Evolutionary conservation across 2,113 vertebrate genomes (phyloP).

Genomic region (Saimiri boliviensis): DNA sequence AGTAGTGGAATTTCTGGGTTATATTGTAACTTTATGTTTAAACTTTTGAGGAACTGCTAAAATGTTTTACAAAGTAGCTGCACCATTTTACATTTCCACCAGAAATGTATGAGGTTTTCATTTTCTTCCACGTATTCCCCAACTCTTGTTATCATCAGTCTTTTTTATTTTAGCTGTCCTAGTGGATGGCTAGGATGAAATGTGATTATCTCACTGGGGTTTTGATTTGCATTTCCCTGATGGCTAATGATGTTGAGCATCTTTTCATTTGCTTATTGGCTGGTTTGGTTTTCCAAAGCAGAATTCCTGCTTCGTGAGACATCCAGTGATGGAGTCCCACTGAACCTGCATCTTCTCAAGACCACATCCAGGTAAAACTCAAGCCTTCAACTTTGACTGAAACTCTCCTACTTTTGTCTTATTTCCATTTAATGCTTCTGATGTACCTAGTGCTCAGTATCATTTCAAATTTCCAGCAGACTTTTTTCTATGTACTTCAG

Average conservation of each 20-base stretch:
- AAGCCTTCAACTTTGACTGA: not conserved
- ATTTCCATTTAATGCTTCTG: not conserved
- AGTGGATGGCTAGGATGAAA: not conserved
- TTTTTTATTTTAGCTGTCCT: not conserved
- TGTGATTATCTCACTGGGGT: not conserved
- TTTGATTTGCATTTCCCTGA: not conserved
- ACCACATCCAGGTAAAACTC: not conserved
- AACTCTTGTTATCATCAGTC: not conserved
- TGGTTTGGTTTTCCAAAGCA: not conserved
- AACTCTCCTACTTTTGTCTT: not conserved
- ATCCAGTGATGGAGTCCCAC: not conserved
- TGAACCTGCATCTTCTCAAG: not conserved
- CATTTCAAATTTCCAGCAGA: not conserved
- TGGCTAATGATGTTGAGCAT: not conserved
- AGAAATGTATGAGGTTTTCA: not conserved
- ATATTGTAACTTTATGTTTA: not conserved
- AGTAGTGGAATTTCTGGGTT: not conserved
- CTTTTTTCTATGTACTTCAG: not conserved
- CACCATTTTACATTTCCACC: not conserved
- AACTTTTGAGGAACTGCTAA: not conserved
- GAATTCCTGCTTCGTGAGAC: not conserved
- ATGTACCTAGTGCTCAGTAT: not conserved
- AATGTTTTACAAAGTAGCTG: constrained; percentile 12
- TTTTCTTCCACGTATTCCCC: not conserved
- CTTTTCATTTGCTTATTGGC: not conserved